Conservation (phyloP, 2,113 vertebrate genomes). For the Pheucticus melanocephalus region DNA sequence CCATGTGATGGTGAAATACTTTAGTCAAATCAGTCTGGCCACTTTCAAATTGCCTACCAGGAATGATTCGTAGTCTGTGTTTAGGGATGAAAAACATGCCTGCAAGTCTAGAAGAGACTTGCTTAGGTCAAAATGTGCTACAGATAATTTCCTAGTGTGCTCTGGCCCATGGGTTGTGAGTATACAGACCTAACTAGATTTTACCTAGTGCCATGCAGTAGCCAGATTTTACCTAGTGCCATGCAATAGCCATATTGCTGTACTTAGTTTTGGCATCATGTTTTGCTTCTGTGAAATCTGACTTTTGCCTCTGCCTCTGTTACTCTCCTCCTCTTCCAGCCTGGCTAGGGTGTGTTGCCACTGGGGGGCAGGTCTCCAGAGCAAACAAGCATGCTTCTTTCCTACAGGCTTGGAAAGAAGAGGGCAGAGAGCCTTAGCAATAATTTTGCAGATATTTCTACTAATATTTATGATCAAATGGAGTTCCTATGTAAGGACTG, state of each 20-base stretch:
- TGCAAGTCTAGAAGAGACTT: not conserved
- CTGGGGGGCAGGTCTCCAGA: not conserved
- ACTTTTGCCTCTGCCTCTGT: not conserved
- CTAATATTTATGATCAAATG: not conserved
- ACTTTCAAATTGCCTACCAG: not conserved
- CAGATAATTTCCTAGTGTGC: rapidly evolving
- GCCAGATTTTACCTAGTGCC: not conserved
- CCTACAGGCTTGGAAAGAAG: not conserved
- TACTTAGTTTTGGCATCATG: not conserved
- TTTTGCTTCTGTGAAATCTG: not conserved
- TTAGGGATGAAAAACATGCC: not conserved
- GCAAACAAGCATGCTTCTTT: not conserved
- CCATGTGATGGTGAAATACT: not conserved
- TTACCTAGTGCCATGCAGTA: not conserved
- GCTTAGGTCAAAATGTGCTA: not conserved
- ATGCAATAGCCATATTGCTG: not conserved
- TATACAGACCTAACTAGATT: not conserved
- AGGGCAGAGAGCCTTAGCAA: not conserved
- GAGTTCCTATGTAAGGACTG: not conserved
- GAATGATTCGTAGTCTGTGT: not conserved
- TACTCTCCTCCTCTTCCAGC: not conserved
- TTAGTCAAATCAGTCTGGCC: not conserved
- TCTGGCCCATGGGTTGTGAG: rapidly evolving
- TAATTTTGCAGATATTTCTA: not conserved
- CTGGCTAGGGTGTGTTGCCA: not conserved